These are phyloP conservation scores for Melierax canorus DNA, from an alignment of 2,113 vertebrate genomes.

Conservation along the genomic window DNA sequence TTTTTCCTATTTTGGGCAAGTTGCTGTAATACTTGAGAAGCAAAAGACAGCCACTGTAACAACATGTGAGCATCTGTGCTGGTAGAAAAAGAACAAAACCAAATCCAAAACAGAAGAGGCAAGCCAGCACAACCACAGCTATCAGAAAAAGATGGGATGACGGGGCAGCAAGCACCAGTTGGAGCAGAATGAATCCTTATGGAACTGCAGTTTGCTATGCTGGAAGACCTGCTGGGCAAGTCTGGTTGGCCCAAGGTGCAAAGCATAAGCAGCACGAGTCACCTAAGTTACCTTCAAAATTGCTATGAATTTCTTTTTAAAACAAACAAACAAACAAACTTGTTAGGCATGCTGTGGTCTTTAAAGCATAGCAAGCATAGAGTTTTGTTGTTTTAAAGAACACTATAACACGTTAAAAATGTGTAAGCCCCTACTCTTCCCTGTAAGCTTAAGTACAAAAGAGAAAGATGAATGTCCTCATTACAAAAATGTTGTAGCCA, in stretches of 20 bases:
- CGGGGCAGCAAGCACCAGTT: background rate
- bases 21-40: background rate
- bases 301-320: background rate
- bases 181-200: background rate
- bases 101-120: too few relatives aligned
- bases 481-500: background rate
- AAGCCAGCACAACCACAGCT: background rate
- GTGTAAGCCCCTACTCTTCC: background rate
- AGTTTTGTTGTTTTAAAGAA: background rate
- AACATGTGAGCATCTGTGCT: background rate
- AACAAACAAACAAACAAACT: background rate
- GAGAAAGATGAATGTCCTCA: background rate
- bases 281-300: background rate
- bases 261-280: background rate
- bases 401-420: background rate
- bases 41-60: background rate
- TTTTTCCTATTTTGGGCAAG: background rate
- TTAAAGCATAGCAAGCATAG: background rate
- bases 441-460: background rate
- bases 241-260: background rate
- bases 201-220: background rate
- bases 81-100: too few relatives aligned
- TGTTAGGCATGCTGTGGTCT: background rate
- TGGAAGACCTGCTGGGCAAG: background rate
- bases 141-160: background rate